Evolutionary conservation across 2,113 vertebrate species (phyloP).

Genomic region (Andinoacara biseriatus): DNA sequence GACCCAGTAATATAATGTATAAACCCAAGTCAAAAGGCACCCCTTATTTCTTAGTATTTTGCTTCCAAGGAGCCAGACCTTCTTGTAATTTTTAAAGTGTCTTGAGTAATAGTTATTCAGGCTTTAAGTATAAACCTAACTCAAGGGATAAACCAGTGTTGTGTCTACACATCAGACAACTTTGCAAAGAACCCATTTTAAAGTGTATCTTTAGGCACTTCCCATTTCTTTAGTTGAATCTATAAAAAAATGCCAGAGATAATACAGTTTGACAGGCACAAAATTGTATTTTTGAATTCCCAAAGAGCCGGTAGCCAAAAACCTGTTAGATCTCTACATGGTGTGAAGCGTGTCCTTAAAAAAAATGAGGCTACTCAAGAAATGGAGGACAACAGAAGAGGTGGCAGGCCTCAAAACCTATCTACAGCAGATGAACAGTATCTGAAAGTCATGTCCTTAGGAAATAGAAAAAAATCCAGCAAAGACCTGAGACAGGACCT

Average conservation of each 20-base stretch:
- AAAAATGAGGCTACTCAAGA: neutral
- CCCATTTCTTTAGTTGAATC: neutral
- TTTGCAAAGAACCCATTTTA: neutral
- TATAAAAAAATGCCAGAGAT: neutral
- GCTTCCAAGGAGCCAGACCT: neutral
- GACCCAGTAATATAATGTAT: neutral
- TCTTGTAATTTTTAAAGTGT: neutral
- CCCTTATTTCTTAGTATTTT: neutral
- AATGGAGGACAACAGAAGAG: neutral
- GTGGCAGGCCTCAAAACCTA: neutral
- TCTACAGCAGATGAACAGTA: neutral
- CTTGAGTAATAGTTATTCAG: neutral
- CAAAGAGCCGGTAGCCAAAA: neutral
- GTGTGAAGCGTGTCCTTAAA: neutral
- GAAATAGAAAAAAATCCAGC: neutral
- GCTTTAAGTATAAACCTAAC: neutral
- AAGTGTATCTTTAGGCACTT: neutral
- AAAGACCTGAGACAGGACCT: neutral
- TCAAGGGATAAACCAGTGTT: neutral
- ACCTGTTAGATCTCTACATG: accelerated
- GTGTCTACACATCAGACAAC: neutral
- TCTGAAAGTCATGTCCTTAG: neutral
- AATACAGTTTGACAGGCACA: neutral
- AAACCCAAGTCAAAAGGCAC: neutral
- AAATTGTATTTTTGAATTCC: neutral